Conservation (phyloP, 1,140 invertebrate genomes). For the Atta texana region DNA sequence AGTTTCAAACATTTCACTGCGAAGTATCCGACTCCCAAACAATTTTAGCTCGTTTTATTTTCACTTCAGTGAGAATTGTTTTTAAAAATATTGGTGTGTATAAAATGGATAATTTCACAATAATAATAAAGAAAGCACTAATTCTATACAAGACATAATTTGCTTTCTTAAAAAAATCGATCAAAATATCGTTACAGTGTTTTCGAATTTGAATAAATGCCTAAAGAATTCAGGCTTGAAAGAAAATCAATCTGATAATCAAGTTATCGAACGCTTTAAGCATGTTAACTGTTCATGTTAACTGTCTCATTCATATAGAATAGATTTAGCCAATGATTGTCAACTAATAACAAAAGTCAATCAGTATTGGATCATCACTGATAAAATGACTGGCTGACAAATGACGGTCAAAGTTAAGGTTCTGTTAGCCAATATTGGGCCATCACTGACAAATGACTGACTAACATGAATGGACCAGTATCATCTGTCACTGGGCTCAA, state of each 20-base stretch:
- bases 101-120: neutral
- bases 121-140: neutral
- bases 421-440: too few relatives aligned
- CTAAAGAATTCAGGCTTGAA: neutral
- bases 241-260: neutral
- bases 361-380: too few relatives aligned
- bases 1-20: slow-evolving; percentile 3
- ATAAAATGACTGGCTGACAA: too few relatives aligned
- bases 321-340: neutral
- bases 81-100: neutral
- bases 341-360: too few relatives aligned
- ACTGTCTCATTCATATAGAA: neutral
- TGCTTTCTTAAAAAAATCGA: neutral
- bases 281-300: too few relatives aligned
- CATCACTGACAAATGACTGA: too few relatives aligned
- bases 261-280: neutral
- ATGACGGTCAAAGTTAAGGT: too few relatives aligned
- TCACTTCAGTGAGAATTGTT: neutral
- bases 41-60: neutral
- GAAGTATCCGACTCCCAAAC: neutral
- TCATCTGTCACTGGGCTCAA: too few relatives aligned
- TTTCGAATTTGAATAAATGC: neutral
- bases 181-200: neutral
- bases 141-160: neutral
- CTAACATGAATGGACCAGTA: too few relatives aligned